Evolutionary conservation across 2,888 invertebrate genomes (phyloP).

Genomic region (Teinopalpus imperialis): DNA sequence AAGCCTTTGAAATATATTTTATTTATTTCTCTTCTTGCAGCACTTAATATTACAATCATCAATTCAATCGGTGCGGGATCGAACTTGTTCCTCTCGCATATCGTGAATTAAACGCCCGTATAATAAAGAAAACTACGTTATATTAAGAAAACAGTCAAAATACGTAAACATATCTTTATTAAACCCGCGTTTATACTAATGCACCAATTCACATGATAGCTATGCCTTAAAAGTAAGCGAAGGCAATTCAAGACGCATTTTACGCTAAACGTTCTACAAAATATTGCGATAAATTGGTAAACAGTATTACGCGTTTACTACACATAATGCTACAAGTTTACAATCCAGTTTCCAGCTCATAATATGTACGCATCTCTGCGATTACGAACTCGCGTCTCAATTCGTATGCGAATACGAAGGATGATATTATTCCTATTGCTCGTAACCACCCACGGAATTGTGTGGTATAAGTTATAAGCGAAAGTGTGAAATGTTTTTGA

Average conservation of each 20-base stretch:
- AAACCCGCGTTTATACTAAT: conserved; percentile 6
- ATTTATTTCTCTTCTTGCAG: no score
- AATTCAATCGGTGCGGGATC: no score
- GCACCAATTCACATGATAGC: conserved; percentile 8
- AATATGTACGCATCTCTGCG: conserved; percentile 36
- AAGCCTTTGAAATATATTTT: no score
- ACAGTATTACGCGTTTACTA: conserved; percentile 28
- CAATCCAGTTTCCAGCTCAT: conserved; percentile 32
- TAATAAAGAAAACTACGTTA: no score
- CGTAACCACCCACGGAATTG: conserved; percentile 54
- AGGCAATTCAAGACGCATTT: conserved; percentile 26
- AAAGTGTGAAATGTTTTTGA: no score
- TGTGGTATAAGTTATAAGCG: conserved; percentile 38
- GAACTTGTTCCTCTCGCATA: no score
- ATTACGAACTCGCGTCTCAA: conserved; percentile 45
- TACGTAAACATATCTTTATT: neutral
- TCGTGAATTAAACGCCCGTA: no score
- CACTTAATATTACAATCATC: no score
- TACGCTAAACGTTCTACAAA: conserved; percentile 29
- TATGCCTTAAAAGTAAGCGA: conserved; percentile 17
- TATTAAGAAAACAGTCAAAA: conserved; percentile 1
- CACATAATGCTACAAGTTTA: conserved; percentile 38
- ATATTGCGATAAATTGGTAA: conserved; percentile 29
- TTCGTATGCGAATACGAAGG: conserved; percentile 54
- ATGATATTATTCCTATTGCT: conserved; percentile 49